These are phyloP conservation scores for Sebastes ruberrimus DNA, from an alignment of 2,797 vertebrate genomes.

Conservation along the genomic window DNA sequence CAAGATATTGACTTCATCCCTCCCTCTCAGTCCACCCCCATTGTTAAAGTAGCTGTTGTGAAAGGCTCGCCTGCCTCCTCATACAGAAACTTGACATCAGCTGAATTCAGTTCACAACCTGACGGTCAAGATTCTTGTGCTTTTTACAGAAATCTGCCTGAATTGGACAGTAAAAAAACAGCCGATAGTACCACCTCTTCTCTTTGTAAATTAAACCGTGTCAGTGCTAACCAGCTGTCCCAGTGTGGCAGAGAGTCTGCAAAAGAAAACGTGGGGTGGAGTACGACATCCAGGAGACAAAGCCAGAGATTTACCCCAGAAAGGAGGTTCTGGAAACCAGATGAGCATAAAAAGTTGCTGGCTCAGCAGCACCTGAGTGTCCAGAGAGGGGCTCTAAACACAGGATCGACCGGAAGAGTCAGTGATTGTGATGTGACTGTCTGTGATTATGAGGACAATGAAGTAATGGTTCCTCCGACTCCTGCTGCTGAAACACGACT, in stretches of 20 bases:
- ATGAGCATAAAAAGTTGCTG: not conserved
- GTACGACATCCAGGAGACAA: not conserved
- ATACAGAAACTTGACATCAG: not conserved
- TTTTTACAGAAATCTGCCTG: not conserved
- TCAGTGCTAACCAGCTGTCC: not conserved
- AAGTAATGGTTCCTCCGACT: conserved; percentile 44
- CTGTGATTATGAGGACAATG: conserved; percentile 20
- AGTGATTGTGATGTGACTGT: not conserved
- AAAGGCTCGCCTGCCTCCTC: not conserved
- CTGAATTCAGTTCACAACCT: not conserved
- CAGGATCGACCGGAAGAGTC: not conserved
- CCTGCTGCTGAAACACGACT: conserved; percentile 23
- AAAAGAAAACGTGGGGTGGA: conserved; percentile 7
- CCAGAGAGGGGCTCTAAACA: not conserved
- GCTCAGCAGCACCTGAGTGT: not conserved
- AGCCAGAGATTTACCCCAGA: conserved; percentile 18
- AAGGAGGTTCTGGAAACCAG: conserved; percentile 20
- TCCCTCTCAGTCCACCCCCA: conserved; percentile 75
- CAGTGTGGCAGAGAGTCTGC: not conserved
- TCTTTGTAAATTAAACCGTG: not conserved
- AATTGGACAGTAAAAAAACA: not conserved
- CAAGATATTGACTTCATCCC: conserved; percentile 66
- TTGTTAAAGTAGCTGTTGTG: conserved; percentile 12
- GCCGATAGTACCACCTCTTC: not conserved
- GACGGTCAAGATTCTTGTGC: not conserved